Base-by-base conservation (phyloP, 2,888 invertebrate genomes). In the Drosophila stalkeri region DNA sequence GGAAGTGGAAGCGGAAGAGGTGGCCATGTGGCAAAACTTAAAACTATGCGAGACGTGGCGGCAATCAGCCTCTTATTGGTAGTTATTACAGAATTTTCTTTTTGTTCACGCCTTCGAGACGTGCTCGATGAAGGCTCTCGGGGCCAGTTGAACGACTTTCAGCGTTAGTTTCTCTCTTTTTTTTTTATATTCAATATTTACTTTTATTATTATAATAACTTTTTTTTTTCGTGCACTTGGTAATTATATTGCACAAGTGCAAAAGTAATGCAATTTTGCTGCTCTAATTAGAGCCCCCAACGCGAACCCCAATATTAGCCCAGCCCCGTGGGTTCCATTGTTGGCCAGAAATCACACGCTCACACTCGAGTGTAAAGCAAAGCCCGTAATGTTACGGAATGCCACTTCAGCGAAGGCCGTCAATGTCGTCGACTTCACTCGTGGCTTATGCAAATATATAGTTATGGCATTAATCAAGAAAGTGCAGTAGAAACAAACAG, bases 401-500 rank as follows among this genome's bases (percentile, higher is more conserved):
- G 14, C 8, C 37, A 46, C 54, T 62, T 44, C 27, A 56, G 57
- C 72, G 72, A 70, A 67, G 86, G 46, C 43, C 71, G 54, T 39
- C 71, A 64, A 66, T 65, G 56, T 75, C 66, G 66, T 55, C 73
- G 68, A 61, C 69, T 81, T 85, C 60, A 60, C 62, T 72, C 54
- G 67, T 76, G 72, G 78, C 71, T 80, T 80, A 76, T 76, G 81
- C 67, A 87, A 86, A 89, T 86, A 85, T 85, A 75, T 79, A 72
- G 72, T 71, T 74, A 81, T 59, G 86, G 69, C 75, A 87, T 82
- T 85, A 87, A 87, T 85, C 72, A 89, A 84, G 82, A 80, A 84
- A 89, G 74, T 78, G 80, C 72, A 64, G 39, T 39, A 56, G 62
- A 46, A 60, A 65, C 51, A 64, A 55, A 69, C 41, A 44, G 47